These are phyloP conservation scores for Brevimyrus niger DNA, from an alignment of 2,113 vertebrate species.

Conservation along the genomic window DNA sequence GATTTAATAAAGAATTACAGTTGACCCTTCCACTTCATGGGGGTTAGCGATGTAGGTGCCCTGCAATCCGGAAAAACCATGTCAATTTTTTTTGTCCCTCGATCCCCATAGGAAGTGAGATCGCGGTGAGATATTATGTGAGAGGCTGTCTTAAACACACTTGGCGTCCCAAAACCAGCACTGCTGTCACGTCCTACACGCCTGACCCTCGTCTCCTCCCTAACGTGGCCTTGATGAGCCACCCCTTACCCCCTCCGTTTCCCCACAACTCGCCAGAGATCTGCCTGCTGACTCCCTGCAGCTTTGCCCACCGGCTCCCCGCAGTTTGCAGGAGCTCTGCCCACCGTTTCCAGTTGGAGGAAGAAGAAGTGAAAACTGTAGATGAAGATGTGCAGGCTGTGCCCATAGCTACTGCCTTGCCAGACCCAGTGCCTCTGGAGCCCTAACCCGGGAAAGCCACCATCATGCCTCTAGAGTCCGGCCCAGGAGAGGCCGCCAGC, in stretches of 20 bases:
- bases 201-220: not conserved
- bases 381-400: too few relatives aligned
- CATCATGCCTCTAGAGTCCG: not conserved
- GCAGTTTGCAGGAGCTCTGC: not conserved
- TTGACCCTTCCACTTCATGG: not conserved
- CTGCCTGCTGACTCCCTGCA: not conserved
- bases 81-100: not conserved
- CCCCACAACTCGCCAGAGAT: not conserved
- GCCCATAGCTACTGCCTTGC: not conserved
- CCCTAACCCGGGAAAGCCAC: not conserved
- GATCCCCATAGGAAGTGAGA: not conserved
- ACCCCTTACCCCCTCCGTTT: not conserved
- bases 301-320: too few relatives aligned
- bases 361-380: not conserved
- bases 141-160: not conserved
- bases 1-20: not conserved
- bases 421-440: not conserved
- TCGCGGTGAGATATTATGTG: not conserved
- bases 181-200: not conserved
- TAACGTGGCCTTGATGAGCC: not conserved
- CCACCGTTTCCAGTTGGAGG: not conserved
- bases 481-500: not conserved
- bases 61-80: not conserved
- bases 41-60: not conserved
- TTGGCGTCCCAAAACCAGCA: not conserved